A percentile compares a stretch with the other conserved stretches of the same genome.
Conservation (phyloP, 2,113 vertebrate species). For the Nibea albiflora region DNA sequence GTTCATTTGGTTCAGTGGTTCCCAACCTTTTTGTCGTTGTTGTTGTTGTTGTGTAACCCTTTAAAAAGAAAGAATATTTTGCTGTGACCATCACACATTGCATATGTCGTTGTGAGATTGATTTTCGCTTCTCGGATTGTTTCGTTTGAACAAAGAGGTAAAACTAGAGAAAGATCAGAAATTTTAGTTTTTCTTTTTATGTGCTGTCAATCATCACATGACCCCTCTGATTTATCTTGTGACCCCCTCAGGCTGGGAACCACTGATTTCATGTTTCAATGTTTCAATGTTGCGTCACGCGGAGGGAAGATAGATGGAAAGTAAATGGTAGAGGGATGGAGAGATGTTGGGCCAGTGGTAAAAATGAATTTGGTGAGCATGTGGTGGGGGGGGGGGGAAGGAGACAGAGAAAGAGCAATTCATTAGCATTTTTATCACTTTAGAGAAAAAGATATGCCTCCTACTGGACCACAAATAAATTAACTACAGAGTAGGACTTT, state of each 20-base stretch:
- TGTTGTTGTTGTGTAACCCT: not conserved
- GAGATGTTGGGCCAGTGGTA: not conserved
- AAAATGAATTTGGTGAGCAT: constrained; percentile 6
- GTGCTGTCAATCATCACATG: not conserved
- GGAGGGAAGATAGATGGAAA: constrained; percentile 6
- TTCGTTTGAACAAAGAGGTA: not conserved
- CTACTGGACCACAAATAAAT: constrained; percentile 21
- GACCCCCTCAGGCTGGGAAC: constrained; percentile 8
- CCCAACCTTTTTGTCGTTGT: not conserved
- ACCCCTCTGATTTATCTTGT: not conserved
- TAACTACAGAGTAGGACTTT: constrained; percentile 10
- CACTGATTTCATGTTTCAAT: not conserved
- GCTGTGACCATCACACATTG: constrained; percentile 9
- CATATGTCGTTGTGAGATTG: constrained; percentile 21
- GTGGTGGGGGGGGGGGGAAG: not conserved
- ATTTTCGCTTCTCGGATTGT: constrained; percentile 18
- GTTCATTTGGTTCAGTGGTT: constrained; percentile 2
- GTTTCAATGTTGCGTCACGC: not conserved
- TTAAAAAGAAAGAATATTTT: not conserved
- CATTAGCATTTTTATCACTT: constrained; percentile 31
- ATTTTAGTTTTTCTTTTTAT: not conserved
- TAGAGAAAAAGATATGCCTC: constrained; percentile 13
- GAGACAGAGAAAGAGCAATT: constrained; percentile 24
- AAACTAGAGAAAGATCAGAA: constrained; percentile 21
- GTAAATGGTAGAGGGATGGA: not conserved